Evolutionary conservation across 2,888 invertebrate species (phyloP), one percentile per base, ranked within the genome.

Genomic region (Alloscopus bannaensis): DNA sequence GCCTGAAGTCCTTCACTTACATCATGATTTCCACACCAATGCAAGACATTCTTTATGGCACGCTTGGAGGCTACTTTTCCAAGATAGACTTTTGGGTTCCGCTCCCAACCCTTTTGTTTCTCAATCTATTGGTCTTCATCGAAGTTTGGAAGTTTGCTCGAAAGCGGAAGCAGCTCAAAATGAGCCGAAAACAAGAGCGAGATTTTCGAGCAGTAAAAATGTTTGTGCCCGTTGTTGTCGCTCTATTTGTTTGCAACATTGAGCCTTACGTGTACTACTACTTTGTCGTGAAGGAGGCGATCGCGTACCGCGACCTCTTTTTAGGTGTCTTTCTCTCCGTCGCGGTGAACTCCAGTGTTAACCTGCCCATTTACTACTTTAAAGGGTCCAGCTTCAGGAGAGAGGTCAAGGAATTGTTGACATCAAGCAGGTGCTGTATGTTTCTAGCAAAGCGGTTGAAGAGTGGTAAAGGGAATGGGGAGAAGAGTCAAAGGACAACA

Each of bases 161-260:
- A 50, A 50, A 18, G 18, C 11, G 50, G 50, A 50, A 50, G n/a
- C n/a, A n/a, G n/a, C n/a, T n/a, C n/a, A n/a, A n/a, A n/a, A n/a
- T n/a, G n/a, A 57, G 59, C 20, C 28, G 57, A 36, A 69, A 57
- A 16, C 57, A 64, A 40, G 11, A 40, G 18, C 64, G 64, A n/a
- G 73, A 65, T 40, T 66, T 73, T 18, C 8, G 73, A 65, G 65
- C 65, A 6, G 65, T 65, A 18, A 55, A 60, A 42, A 73, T 73
- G 73, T 73, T 73, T 66, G 36, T 65, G n/a, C 73, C 73, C 22
- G 65, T 65, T 22, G 66, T 73, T 8, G 24, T 73, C 31, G 73
- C 66, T 8, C 66, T 73, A 28, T 73, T 65, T 55, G 20, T 73
- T 18, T 73, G 73, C 65, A 73, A 73, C 24, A 65, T 73, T 47